phyloP scores from a whole-genome alignment of 2,113 vertebrate genomes.

The Parus major region DNA sequence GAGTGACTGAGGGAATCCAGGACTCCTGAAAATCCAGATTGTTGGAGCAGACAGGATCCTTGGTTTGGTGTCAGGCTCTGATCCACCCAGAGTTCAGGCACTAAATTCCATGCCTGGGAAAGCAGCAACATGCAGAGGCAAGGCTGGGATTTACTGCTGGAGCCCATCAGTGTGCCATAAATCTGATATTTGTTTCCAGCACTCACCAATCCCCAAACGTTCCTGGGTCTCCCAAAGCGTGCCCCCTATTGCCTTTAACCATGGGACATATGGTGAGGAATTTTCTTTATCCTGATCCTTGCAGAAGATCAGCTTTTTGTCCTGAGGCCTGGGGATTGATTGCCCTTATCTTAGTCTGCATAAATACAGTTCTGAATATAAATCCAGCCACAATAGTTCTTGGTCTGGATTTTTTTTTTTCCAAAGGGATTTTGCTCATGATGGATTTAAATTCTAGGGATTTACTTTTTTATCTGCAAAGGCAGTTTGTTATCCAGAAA shows the following conservation, averaged over 20 bases:
- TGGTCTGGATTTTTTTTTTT: background rate
- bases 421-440: background rate
- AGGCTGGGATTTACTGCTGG: background rate
- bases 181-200: background rate
- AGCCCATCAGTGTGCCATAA: background rate
- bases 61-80: background rate
- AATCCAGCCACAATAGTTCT: conserved; percentile 5
- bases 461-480: conserved; percentile 41
- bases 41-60: background rate
- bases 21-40: background rate
- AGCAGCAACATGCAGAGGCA: background rate
- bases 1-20: background rate
- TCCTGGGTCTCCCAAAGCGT: rapidly evolving
- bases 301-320: conserved; percentile 28
- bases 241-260: background rate
- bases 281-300: background rate
- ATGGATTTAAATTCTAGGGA: conserved; percentile 43
- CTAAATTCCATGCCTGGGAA: background rate
- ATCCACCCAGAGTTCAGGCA: background rate
- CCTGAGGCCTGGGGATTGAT: conserved; percentile 27
- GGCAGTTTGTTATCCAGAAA: background rate
- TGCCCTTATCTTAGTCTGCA: conserved; percentile 49
- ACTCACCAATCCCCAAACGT: background rate
- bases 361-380: conserved; percentile 37
- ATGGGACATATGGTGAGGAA: background rate